These are phyloP conservation scores for Cyprinus carpio DNA, from an alignment of 2,113 vertebrate genomes.

Conservation along the genomic window DNA sequence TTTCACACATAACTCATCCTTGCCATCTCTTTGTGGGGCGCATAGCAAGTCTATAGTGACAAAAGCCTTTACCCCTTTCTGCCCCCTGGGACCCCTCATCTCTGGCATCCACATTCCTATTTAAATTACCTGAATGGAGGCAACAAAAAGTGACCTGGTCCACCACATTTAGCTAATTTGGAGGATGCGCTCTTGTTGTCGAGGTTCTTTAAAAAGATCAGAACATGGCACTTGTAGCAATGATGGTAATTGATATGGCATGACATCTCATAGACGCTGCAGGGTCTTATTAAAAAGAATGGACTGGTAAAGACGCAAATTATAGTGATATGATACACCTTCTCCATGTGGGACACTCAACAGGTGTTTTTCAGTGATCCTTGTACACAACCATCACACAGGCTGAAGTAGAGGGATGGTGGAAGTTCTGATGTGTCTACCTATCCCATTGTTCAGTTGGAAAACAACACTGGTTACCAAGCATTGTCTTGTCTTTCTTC, in stretches of 20 bases:
- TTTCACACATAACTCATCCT: conserved; percentile 54
- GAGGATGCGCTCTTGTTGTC: conserved; percentile 38
- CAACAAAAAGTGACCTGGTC: conserved; percentile 26
- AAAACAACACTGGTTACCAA: conserved; percentile 10
- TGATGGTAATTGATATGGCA: background rate
- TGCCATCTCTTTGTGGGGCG: conserved; percentile 50
- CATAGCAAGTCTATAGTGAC: conserved; percentile 51
- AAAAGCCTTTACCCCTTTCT: conserved; percentile 31
- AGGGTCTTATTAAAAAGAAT: background rate
- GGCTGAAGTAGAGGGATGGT: background rate
- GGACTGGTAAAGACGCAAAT: background rate
- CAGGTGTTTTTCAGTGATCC: background rate
- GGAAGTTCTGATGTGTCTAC: background rate
- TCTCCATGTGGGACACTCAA: background rate
- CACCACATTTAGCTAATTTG: conserved; percentile 45
- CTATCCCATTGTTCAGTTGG: conserved; percentile 17
- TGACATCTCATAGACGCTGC: background rate
- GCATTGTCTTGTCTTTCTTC: background rate
- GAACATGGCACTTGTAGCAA: conserved; percentile 33
- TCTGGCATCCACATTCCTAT: conserved; percentile 17
- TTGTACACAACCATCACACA: background rate
- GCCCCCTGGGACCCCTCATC: conserved; percentile 20
- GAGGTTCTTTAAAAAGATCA: conserved; percentile 18
- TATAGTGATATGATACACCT: background rate
- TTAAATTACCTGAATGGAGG: background rate